Conservation (phyloP, 2,888 invertebrate genomes). For the Brachynemurus nebulosus region DNA sequence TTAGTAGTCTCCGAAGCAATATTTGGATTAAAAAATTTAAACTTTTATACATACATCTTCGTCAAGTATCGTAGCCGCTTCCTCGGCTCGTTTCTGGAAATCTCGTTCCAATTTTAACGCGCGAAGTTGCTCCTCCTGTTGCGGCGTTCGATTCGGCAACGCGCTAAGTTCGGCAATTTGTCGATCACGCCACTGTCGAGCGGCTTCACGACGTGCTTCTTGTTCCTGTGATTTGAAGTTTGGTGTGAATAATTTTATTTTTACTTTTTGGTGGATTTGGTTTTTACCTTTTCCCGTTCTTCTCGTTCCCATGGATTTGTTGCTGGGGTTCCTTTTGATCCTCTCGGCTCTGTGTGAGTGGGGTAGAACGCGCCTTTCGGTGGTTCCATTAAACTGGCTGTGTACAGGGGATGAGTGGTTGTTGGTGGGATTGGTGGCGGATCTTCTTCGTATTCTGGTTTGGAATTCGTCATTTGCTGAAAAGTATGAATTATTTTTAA, state of each 20-base stretch:
- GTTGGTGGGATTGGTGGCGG: slow-evolving; percentile 57
- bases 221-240: slow-evolving; percentile 34
- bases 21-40: neutral
- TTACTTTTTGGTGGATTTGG: too few relatives aligned
- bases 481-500: neutral
- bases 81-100: slow-evolving; percentile 82
- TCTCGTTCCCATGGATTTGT: slow-evolving; percentile 89
- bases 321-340: slow-evolving; percentile 24
- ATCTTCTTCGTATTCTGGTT: slow-evolving; percentile 23
- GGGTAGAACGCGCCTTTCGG: slow-evolving; percentile 61
- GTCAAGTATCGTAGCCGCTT: slow-evolving; percentile 54
- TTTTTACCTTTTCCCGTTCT: slow-evolving; percentile 67
- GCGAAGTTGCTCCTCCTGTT: slow-evolving; percentile 77
- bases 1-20: too few relatives aligned
- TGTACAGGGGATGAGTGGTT: slow-evolving; percentile 56
- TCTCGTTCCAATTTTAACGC: slow-evolving; percentile 86
- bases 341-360: slow-evolving; percentile 21
- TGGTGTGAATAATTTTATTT: slow-evolving; percentile 3
- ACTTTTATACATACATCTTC: slow-evolving; percentile 37
- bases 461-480: slow-evolving; percentile 4
- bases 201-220: slow-evolving; percentile 59
- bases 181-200: slow-evolving; percentile 68
- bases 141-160: slow-evolving; percentile 51
- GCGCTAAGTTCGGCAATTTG: slow-evolving; percentile 69
- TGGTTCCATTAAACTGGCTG: slow-evolving; percentile 59